phyloP scores from a whole-genome alignment of 2,888 invertebrate genomes.

The Dolomedes plantarius region DNA sequence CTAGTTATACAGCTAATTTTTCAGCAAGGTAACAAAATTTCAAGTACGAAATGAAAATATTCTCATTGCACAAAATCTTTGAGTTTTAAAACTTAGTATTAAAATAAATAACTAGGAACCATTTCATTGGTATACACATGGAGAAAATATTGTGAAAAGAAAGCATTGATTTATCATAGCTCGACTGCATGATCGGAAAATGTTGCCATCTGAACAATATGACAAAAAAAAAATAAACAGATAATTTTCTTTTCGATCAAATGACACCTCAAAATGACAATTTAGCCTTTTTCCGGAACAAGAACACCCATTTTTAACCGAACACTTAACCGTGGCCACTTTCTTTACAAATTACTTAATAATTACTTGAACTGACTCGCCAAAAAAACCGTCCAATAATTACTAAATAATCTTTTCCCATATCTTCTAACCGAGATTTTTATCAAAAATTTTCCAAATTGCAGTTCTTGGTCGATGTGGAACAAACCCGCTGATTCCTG shows the following conservation, averaged over 20 bases:
- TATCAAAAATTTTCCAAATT: slow-evolving; percentile 67
- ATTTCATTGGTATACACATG: too few relatives aligned
- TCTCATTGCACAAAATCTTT: too few relatives aligned
- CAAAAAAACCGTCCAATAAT: slow-evolving; percentile 60
- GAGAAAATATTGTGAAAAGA: too few relatives aligned
- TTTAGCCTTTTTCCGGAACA: slow-evolving; percentile 1
- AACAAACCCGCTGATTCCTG: slow-evolving; percentile 15
- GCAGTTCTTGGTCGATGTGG: slow-evolving; percentile 24
- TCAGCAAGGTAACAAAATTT: too few relatives aligned
- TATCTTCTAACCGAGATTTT: slow-evolving; percentile 33
- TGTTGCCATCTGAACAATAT: too few relatives aligned
- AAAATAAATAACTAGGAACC: too few relatives aligned
- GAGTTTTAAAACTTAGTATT: too few relatives aligned
- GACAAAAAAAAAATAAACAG: neutral
- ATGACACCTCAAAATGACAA: slow-evolving; percentile 52
- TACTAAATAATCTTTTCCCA: slow-evolving; percentile 58
- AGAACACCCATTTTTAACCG: slow-evolving; percentile 31
- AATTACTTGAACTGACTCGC: slow-evolving; percentile 50
- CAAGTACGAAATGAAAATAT: too few relatives aligned
- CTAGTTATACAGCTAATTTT: too few relatives aligned
- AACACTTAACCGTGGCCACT: slow-evolving; percentile 29
- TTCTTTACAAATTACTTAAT: slow-evolving; percentile 67
- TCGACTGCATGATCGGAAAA: too few relatives aligned
- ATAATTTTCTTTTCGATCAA: slow-evolving; percentile 8
- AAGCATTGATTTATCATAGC: too few relatives aligned